phyloP scores from a whole-genome alignment of 2,797 vertebrate species.

The Micropoecilia bifurca region DNA sequence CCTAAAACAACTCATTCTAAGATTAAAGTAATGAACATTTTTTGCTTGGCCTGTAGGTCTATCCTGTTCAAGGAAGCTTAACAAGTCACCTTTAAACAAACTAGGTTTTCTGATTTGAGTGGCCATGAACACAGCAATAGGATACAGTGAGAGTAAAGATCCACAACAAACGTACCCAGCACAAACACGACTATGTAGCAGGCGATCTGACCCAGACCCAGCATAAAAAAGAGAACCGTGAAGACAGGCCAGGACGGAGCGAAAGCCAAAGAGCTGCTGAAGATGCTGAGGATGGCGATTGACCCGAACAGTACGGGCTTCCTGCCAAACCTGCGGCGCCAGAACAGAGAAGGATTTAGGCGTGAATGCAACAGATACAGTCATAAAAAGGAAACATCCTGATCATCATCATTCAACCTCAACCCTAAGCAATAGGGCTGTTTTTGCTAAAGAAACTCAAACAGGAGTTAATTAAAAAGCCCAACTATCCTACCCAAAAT shows the following conservation, averaged over 20 bases:
- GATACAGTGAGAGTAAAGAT: neutral
- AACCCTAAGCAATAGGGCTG: neutral
- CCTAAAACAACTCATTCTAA: no score
- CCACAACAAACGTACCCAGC: slow-evolving; percentile 43
- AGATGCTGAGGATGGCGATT: slow-evolving; percentile 31
- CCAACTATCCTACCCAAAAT: neutral
- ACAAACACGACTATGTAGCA: slow-evolving; percentile 52
- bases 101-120: neutral
- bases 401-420: neutral
- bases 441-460: neutral
- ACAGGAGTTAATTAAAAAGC: neutral
- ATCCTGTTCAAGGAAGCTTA: no score
- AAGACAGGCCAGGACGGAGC: slow-evolving; percentile 60
- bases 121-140: neutral
- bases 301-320: slow-evolving; percentile 57
- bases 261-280: slow-evolving; percentile 32
- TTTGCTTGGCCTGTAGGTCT: no score
- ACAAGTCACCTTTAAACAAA: neutral
- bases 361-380: neutral
- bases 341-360: slow-evolving; percentile 6
- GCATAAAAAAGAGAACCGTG: slow-evolving; percentile 45
- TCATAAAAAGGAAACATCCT: neutral
- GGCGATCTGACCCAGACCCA: slow-evolving; percentile 55
- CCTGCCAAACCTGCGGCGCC: slow-evolving; percentile 58
- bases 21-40: no score